phyloP scores from a whole-genome alignment of 2,797 vertebrate genomes.

The Eutrigla gurnardus region DNA sequence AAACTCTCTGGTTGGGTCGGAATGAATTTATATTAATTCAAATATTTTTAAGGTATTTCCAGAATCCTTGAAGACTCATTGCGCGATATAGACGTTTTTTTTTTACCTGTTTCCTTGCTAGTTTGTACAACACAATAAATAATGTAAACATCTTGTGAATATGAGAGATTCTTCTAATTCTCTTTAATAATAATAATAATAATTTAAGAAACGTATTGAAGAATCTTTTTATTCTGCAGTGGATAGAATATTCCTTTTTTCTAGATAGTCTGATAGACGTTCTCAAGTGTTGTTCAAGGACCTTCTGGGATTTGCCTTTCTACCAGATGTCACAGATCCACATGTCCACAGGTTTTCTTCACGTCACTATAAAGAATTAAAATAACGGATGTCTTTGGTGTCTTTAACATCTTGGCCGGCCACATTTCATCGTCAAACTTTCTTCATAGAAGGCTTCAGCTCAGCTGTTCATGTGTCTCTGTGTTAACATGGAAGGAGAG shows the following conservation, averaged over 20 bases:
- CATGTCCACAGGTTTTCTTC: background rate
- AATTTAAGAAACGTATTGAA: too few relatives aligned
- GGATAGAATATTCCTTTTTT: too few relatives aligned
- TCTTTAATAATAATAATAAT: too few relatives aligned
- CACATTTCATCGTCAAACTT: conserved; percentile 5
- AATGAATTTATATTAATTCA: too few relatives aligned
- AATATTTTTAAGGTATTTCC: too few relatives aligned
- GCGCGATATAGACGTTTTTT: too few relatives aligned
- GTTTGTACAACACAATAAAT: too few relatives aligned
- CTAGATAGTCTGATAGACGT: too few relatives aligned
- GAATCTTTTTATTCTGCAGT: too few relatives aligned
- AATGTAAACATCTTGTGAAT: too few relatives aligned
- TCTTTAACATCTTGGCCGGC: background rate
- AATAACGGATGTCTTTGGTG: background rate
- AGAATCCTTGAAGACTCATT: too few relatives aligned
- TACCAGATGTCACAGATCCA: background rate
- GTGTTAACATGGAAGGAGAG: background rate
- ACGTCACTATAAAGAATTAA: background rate
- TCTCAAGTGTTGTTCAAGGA: background rate
- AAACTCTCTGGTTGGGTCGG: background rate
- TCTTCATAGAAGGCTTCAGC: background rate
- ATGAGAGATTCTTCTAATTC: too few relatives aligned
- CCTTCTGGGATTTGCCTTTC: background rate
- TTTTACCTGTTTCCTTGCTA: background rate
- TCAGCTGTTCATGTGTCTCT: conserved; percentile 3